Evolutionary conservation across 2,113 vertebrate genomes (phyloP), one percentile per base, ranked within the genome.

Genomic region (Cromileptes altivelis): DNA sequence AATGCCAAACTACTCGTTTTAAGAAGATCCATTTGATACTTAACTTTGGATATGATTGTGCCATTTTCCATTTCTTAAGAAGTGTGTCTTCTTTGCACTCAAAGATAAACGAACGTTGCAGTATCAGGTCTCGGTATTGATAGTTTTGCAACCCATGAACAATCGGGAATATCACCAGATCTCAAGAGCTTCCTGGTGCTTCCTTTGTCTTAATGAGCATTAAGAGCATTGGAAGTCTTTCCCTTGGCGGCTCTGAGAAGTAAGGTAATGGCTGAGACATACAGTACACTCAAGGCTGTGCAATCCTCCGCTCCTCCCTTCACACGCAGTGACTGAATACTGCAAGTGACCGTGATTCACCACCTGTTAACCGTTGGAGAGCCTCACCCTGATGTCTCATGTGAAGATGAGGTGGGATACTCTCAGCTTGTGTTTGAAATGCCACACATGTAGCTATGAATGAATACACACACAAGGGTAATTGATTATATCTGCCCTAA

Each of bases 241-340:
- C 55, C 12, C 10, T 27, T 52, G 19, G 49, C 14, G 17, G 25
- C 70, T 23, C 1, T 21, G 18, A 67, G 47, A 21, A 60, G 52
- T 45, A 73, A 74, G 40, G 47, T 80, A 64, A 78, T 33, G 58
- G 47, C n/a, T 62, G n/a, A 76, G 30, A 45, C 56, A 12, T 40
- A 50, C 25, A 62, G 6, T 50, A 49, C 18, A 65, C 55, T 57
- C 11, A 1, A 65, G n/a, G 62, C 56, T 40, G 10, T 3, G 1
- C 53, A 65, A 62, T 68, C 70, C 25, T 11, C 25, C 5, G 1
- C 47, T 53, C 27, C 64, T 63, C 55, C 70, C 21, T 75, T 80
- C 76, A 73, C 73, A 81, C 40, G 18, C 50, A 33, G 47, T 10
- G 19, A 8, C 68, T 50, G 42, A 90, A 75, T 62, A 81, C 78